Evolutionary conservation across 2,888 invertebrate species (phyloP), one percentile per base, ranked within the genome.

Genomic region (Boloria euphrosyne): DNA sequence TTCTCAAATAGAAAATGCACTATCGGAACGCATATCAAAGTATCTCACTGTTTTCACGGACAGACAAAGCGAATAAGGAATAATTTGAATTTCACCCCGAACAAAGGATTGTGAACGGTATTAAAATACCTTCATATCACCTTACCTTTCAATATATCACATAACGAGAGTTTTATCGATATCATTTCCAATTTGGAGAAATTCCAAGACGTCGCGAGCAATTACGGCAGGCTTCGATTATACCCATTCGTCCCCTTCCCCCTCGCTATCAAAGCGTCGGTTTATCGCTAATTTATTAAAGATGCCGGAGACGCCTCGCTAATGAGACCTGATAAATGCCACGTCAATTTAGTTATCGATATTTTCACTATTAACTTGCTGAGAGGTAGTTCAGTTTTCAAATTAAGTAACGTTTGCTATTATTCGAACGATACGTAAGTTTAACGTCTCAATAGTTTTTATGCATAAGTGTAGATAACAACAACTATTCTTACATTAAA

Each of bases 161-260:
- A 70, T 71, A 68, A 71, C 71, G 68, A 71, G 73, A 75, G 73
- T 77, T 72, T 75, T 74, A 73, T 77, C 76, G 75, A 79, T 79
- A 79, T 79, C 74, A 75, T 77, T 73, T 78, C 75, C 80, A 81
- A 83, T 81, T 83, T 83, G 84, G 82, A 79, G 79, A 73, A 74
- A 81, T 81, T 84, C 83, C 81, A 83, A 79, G 77, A 74, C 77
- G 77, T 74, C 76, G 73, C 71, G 70, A 75, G 71, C 78, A 81
- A 84, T 84, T 83, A 82, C 78, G 76, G 73, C 75, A 73, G 76
- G 75, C 74, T 68, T 74, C 77, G 78, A 80, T 79, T 76, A 76
- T 77, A 71, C 69, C 73, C 73, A 71, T 74, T 78, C 73, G 67
- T 67, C 68, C 73, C 73, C 70, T 65, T 69, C 61, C 66, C 65